Conservation (phyloP, 2,113 vertebrate genomes). For the Macquaria ambigua region DNA sequence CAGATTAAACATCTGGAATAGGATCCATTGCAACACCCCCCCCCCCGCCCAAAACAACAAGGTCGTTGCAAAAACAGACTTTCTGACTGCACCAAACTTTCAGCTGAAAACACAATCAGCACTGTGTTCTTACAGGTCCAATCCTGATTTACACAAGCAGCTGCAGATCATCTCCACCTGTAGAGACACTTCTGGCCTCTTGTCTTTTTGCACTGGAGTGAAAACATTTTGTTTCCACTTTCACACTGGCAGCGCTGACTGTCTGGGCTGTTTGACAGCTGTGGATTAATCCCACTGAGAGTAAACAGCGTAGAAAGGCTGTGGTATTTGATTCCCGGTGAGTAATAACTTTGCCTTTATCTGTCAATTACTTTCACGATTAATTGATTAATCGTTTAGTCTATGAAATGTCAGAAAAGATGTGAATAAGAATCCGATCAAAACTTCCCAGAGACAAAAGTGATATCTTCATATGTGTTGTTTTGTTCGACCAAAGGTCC, state of each 20-base stretch:
- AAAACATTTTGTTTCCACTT: conserved; percentile 68
- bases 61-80: not conserved
- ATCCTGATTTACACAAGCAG: no score
- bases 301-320: conserved; percentile 29
- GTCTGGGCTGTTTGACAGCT: conserved; percentile 36
- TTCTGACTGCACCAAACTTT: not conserved
- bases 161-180: conserved; percentile 39
- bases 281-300: conserved; percentile 15
- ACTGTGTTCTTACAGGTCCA: not conserved
- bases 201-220: conserved; percentile 49
- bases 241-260: conserved; percentile 27
- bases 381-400: not conserved
- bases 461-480: not conserved
- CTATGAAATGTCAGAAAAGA: not conserved
- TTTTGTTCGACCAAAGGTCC: not conserved
- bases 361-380: not conserved
- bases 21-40: not conserved
- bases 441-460: no score
- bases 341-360: not conserved
- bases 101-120: no score
- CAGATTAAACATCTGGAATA: not conserved
- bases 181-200: conserved; percentile 37
- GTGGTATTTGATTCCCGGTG: conserved; percentile 3
- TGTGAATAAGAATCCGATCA: not conserved
- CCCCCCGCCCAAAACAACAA: not conserved